Conservation (phyloP, 2,113 vertebrate species). For the Collichthys lucidus region DNA sequence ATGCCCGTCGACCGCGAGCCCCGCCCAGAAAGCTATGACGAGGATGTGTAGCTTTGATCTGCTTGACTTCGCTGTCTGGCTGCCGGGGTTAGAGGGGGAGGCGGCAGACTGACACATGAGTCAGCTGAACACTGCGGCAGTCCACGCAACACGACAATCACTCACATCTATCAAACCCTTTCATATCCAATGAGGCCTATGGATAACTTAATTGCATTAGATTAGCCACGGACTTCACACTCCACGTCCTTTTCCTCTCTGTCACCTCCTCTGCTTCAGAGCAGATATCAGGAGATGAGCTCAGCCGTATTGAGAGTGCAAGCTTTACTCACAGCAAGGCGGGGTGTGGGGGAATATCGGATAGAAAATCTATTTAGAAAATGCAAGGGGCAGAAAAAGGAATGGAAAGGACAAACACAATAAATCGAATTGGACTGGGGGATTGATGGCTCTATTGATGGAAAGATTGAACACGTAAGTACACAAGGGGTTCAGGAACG, state of each 20-base stretch:
- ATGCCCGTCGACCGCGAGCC: constrained; percentile 40
- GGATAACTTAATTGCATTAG: constrained; percentile 62
- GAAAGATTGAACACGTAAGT: constrained; percentile 40
- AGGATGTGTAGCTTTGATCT: constrained; percentile 71
- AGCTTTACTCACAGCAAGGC: constrained; percentile 42
- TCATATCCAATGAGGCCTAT: constrained; percentile 54
- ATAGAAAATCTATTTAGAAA: constrained; percentile 53
- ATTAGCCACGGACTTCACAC: constrained; percentile 32
- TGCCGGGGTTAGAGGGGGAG: neutral
- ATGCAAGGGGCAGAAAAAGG: constrained; percentile 35
- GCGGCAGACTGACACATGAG: constrained; percentile 65
- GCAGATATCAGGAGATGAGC: constrained; percentile 48
- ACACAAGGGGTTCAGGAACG: constrained; percentile 20
- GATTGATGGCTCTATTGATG: constrained; percentile 50
- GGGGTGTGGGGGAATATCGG: neutral
- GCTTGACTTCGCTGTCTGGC: constrained; percentile 27
- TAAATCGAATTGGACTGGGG: constrained; percentile 33
- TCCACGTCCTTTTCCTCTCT: constrained; percentile 35
- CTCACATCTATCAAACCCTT: constrained; percentile 55
- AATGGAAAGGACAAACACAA: constrained; percentile 55
- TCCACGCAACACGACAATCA: constrained; percentile 46
- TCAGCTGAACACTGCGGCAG: constrained; percentile 48
- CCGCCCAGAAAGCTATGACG: constrained; percentile 39
- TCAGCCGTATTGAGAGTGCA: constrained; percentile 17
- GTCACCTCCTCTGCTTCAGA: constrained; percentile 37